Evolutionary conservation across 2,888 invertebrate genomes (phyloP).

Genomic region (Amphipyra berbera): DNA sequence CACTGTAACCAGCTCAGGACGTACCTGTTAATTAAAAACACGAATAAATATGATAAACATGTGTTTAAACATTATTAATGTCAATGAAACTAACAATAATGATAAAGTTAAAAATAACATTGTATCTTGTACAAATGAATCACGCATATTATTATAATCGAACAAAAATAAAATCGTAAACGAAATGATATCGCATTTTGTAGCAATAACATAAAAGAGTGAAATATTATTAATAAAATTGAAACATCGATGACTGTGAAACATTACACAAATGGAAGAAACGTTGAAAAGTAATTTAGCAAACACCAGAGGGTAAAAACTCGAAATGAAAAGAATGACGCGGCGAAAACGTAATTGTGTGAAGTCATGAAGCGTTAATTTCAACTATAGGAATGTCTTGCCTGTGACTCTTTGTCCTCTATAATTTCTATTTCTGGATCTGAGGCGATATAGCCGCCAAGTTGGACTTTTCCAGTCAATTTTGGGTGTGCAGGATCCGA

Average conservation of each 20-base stretch:
- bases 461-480: slow-evolving; percentile 94
- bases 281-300: slow-evolving; percentile 74
- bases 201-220: slow-evolving; percentile 26
- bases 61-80: background rate
- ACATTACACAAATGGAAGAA: slow-evolving; percentile 66
- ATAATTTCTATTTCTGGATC: slow-evolving; percentile 93
- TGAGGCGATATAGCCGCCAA: slow-evolving; percentile 95
- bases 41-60: background rate
- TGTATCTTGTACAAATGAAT: background rate
- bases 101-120: slow-evolving; percentile 8
- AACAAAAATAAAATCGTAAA: slow-evolving; percentile 9
- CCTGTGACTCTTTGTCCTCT: slow-evolving; percentile 93
- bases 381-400: slow-evolving; percentile 73
- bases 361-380: slow-evolving; percentile 80
- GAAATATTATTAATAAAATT: slow-evolving; percentile 26
- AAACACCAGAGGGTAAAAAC: slow-evolving; percentile 71
- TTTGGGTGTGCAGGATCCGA: slow-evolving; percentile 94
- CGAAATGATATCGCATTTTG: slow-evolving; percentile 25
- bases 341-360: slow-evolving; percentile 75
- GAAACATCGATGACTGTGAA: slow-evolving; percentile 36
- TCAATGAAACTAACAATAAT: background rate
- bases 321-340: slow-evolving; percentile 80
- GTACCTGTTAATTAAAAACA: slow-evolving; percentile 78
- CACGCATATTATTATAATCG: slow-evolving; percentile 5
- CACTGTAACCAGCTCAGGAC: slow-evolving; percentile 92